A percentile compares a stretch with the other conserved stretches of the same genome.
These are phyloP conservation scores for Drosophila acutilabella DNA, from an alignment of 2,888 invertebrate genomes.

Conservation along the genomic window DNA sequence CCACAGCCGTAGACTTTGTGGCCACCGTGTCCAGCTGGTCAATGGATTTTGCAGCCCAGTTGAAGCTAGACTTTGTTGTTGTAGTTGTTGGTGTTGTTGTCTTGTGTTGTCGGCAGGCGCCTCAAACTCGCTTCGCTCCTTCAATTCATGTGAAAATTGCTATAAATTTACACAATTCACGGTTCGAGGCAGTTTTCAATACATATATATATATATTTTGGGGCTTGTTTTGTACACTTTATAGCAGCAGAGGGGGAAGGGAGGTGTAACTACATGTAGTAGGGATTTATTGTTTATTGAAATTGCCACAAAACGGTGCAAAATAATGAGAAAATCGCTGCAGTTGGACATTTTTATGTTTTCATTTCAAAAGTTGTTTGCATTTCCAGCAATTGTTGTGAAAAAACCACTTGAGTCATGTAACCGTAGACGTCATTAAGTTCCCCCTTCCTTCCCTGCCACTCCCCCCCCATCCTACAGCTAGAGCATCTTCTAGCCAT, in stretches of 20 bases:
- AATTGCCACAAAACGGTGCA: constrained; percentile 83
- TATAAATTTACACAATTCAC: constrained; percentile 72
- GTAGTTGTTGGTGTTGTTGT: constrained; percentile 17
- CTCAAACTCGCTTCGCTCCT: constrained; percentile 59
- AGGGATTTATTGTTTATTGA: constrained; percentile 84
- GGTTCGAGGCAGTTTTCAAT: constrained; percentile 31
- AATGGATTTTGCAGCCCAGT: constrained; percentile 23
- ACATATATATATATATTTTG: constrained; percentile 17
- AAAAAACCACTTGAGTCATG: constrained; percentile 52
- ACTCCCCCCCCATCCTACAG: not conserved
- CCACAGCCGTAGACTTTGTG: constrained; percentile 55
- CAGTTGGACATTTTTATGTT: constrained; percentile 82
- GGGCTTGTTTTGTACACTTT: constrained; percentile 12
- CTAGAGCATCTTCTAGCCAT: constrained; percentile 13
- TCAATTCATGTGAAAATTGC: constrained; percentile 81
- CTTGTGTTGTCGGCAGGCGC: constrained; percentile 68
- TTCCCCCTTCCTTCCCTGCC: not conserved
- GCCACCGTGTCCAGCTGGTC: constrained; percentile 56
- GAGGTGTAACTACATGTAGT: constrained; percentile 35
- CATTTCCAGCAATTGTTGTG: constrained; percentile 50
- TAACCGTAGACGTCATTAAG: constrained; percentile 68
- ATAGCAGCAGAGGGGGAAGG: constrained; percentile 7
- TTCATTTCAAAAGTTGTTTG: constrained; percentile 81
- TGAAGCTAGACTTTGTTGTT: constrained; percentile 17
- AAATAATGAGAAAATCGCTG: constrained; percentile 80